A percentile compares a stretch with the other conserved stretches of the same genome.
Evolutionary conservation across 2,888 invertebrate species (phyloP).

Genomic region (Dolichopus griseipennis): DNA sequence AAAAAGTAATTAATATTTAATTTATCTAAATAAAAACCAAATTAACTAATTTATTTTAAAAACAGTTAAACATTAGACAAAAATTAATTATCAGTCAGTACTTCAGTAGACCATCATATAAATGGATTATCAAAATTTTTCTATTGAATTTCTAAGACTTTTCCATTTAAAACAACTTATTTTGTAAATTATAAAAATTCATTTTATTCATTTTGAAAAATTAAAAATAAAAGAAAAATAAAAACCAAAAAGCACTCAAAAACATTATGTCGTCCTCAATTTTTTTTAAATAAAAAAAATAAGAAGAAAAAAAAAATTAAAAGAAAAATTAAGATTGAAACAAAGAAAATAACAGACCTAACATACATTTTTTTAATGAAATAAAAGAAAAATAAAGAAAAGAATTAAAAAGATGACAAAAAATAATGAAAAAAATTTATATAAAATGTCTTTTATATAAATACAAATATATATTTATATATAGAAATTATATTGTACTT

Average conservation of each 20-base stretch:
- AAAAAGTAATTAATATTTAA: too few species aligned
- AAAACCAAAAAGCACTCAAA: neutral
- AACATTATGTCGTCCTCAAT: neutral
- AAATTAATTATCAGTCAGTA: too few species aligned
- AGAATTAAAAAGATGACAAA: neutral
- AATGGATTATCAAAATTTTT: too few species aligned
- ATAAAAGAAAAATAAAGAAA: neutral
- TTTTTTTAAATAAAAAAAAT: neutral
- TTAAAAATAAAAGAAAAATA: neutral
- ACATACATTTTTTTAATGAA: constrained; percentile 8
- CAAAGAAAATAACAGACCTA: constrained; percentile 14
- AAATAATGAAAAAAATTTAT: too few species aligned
- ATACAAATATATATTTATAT: neutral
- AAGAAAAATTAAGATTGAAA: neutral
- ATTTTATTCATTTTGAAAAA: constrained; percentile 10
- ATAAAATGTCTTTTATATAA: neutral
- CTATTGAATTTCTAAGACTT: too few species aligned
- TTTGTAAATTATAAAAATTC: neutral
- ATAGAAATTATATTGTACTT: neutral
- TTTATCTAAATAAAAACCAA: too few species aligned
- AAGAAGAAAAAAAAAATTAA: neutral
- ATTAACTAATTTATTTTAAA: too few species aligned
- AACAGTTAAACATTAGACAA: too few species aligned
- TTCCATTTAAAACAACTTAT: too few species aligned
- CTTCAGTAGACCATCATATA: too few species aligned